Conservation (phyloP, 2,888 invertebrate species). For the Sylvicola cinctus region DNA sequence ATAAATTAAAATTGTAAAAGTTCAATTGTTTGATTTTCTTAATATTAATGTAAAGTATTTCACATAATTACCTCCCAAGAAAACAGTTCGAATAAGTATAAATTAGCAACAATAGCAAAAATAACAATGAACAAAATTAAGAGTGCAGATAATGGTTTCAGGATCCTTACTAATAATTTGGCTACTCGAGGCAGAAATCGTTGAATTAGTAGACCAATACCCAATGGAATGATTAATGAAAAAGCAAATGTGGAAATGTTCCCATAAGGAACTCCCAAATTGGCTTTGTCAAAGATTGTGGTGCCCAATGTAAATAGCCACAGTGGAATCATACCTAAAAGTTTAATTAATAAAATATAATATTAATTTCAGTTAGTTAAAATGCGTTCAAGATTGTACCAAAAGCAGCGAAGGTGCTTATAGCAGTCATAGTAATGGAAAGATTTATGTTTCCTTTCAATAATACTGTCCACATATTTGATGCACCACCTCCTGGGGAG, state of each 20-base stretch:
- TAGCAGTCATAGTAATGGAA: constrained; percentile 86
- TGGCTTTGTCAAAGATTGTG: constrained; percentile 46
- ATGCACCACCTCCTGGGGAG: constrained; percentile 82
- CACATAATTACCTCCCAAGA: constrained; percentile 52
- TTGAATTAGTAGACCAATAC: constrained; percentile 45
- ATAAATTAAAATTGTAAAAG: not conserved
- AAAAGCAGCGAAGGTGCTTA: constrained; percentile 73
- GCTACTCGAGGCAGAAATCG: constrained; percentile 44
- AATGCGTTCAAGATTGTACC: constrained; percentile 25
- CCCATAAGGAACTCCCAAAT: constrained; percentile 54
- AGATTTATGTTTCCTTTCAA: constrained; percentile 82
- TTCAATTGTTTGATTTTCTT: not conserved
- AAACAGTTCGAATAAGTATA: constrained; percentile 74
- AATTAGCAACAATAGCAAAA: constrained; percentile 75
- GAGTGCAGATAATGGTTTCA: constrained; percentile 65
- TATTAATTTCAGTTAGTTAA: not conserved
- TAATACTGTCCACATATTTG: constrained; percentile 88
- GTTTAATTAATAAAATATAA: not conserved
- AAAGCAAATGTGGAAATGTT: constrained; percentile 55
- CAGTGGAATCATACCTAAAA: constrained; percentile 49
- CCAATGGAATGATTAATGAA: constrained; percentile 51
- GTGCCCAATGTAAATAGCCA: constrained; percentile 80
- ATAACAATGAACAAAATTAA: constrained; percentile 65
- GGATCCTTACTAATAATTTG: constrained; percentile 48
- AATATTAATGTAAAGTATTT: not conserved